These are phyloP conservation scores for Bombus impatiens DNA, from an alignment of 1,140 invertebrate species.

Conservation along the genomic window DNA sequence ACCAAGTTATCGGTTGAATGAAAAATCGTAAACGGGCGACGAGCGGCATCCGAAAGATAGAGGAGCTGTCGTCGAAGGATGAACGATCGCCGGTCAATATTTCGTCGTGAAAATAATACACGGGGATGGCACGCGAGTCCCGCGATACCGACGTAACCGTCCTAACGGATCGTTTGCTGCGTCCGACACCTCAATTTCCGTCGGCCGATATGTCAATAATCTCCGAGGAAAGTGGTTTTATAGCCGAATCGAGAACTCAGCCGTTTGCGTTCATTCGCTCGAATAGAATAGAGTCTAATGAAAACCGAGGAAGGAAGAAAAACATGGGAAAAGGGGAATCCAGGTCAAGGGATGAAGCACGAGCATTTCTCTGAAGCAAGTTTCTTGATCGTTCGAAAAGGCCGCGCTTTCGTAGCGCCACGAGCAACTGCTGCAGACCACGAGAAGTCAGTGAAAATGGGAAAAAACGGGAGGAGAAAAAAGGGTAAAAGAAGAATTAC, in stretches of 20 bases:
- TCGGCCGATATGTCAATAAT: conserved; percentile 64
- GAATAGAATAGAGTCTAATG: conserved; percentile 47
- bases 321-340: neutral
- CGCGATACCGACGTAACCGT: conserved; percentile 41
- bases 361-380: neutral
- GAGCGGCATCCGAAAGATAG: conserved; percentile 17
- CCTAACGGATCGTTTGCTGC: conserved; percentile 49
- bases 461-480: too few relatives aligned
- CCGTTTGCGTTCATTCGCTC: conserved; percentile 18
- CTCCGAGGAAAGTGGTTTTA: conserved; percentile 54
- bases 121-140: conserved; percentile 7
- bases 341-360: neutral
- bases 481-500: too few relatives aligned
- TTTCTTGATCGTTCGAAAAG: conserved; percentile 33
- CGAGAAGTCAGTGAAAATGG: too few relatives aligned
- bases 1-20: neutral
- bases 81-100: conserved; percentile 47
- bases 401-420: neutral
- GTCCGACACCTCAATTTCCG: conserved; percentile 59
- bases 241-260: neutral
- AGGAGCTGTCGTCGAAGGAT: conserved; percentile 32
- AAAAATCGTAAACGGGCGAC: conserved; percentile 27
- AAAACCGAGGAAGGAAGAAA: conserved; percentile 34
- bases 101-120: conserved; percentile 45
- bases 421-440: too few relatives aligned